These are phyloP conservation scores for Mythimna lalbum DNA, from an alignment of 2,888 invertebrate species.

Conservation along the genomic window DNA sequence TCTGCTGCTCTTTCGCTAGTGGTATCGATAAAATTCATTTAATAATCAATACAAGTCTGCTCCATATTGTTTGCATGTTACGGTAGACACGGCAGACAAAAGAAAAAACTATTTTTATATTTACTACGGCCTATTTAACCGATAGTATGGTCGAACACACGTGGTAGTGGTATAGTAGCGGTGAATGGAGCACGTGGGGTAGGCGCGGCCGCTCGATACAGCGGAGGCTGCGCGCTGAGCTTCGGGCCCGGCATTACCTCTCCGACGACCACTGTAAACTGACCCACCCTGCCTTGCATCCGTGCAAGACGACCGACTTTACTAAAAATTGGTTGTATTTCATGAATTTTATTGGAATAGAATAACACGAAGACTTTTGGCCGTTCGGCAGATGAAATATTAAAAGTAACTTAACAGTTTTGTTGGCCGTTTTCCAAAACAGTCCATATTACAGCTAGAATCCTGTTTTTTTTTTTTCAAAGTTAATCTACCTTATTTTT, in stretches of 20 bases:
- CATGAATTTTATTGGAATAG: not conserved
- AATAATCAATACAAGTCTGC: not conserved
- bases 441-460: too few species aligned
- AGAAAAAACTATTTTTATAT: slow-evolving; percentile 67
- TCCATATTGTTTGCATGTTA: slow-evolving; percentile 8
- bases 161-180: slow-evolving; percentile 70
- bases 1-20: not conserved
- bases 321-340: not conserved
- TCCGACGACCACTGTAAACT: slow-evolving; percentile 53
- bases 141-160: slow-evolving; percentile 71
- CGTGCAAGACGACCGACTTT: slow-evolving; percentile 22
- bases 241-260: slow-evolving; percentile 72
- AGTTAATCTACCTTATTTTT: too few species aligned
- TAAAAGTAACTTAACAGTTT: not conserved
- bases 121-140: slow-evolving; percentile 64
- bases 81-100: slow-evolving; percentile 30
- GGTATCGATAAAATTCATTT: slow-evolving; percentile 20
- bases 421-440: too few species aligned
- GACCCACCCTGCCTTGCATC: slow-evolving; percentile 59
- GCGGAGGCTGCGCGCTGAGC: slow-evolving; percentile 85
- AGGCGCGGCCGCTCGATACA: slow-evolving; percentile 85
- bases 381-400: not conserved
- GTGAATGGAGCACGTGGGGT: slow-evolving; percentile 83
- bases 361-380: not conserved
- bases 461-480: too few species aligned